These are phyloP conservation scores for Nebria salina DNA, from an alignment of 2,888 invertebrate species.

Conservation along the genomic window DNA sequence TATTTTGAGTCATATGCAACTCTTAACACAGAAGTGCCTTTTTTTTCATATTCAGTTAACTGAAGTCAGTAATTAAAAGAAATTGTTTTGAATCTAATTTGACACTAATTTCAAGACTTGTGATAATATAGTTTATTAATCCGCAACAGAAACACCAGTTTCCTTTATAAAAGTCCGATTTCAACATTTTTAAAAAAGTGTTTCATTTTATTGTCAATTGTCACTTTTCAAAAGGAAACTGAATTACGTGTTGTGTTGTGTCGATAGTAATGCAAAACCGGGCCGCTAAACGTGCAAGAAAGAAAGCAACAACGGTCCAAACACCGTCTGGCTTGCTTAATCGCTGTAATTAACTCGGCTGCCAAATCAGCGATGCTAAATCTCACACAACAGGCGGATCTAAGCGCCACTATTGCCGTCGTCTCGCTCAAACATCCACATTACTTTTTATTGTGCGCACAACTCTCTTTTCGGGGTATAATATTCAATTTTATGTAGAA, in stretches of 20 bases:
- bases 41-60: constrained; percentile 13
- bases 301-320: constrained; percentile 12
- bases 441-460: constrained; percentile 33
- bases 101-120: constrained; percentile 29
- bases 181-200: background rate
- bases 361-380: constrained; percentile 33
- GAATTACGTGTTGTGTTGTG: background rate
- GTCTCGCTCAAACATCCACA: constrained; percentile 15
- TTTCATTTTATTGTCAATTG: background rate
- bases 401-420: background rate
- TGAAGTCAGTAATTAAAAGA: constrained; percentile 5
- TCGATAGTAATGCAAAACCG: constrained; percentile 5
- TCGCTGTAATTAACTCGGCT: constrained; percentile 25
- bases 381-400: constrained; percentile 16
- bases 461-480: constrained; percentile 14
- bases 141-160: background rate
- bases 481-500: constrained; percentile 23
- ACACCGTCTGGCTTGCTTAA: constrained; percentile 30
- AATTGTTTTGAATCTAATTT: background rate
- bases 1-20: background rate
- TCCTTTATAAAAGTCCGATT: background rate
- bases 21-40: constrained; percentile 22
- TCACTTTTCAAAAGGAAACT: constrained; percentile 18
- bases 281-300: constrained; percentile 40
- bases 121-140: constrained; percentile 39